Percentiles rank a stretch among this genome's conserved stretches.
These are phyloP conservation scores for Colinus virginianus DNA, from an alignment of 2,113 vertebrate species.

Conservation along the genomic window DNA sequence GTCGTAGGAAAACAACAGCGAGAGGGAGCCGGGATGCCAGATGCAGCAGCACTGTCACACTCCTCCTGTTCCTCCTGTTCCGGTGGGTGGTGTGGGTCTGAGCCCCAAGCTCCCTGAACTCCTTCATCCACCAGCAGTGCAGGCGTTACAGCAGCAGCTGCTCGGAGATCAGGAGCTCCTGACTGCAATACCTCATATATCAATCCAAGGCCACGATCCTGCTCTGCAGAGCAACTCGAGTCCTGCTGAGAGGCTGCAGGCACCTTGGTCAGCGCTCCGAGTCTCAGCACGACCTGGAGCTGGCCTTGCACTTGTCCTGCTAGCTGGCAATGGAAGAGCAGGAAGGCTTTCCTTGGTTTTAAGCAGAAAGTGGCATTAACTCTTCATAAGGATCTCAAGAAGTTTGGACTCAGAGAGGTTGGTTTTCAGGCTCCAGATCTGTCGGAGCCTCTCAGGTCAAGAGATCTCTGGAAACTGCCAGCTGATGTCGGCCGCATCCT, in stretches of 20 bases:
- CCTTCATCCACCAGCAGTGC: not conserved
- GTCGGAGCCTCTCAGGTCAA: not conserved
- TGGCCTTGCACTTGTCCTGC: not conserved
- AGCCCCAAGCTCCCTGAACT: not conserved
- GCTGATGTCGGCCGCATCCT: not conserved
- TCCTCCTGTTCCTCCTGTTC: not conserved
- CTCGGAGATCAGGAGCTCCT: accelerated
- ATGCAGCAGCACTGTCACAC: not conserved
- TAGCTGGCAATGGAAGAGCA: not conserved
- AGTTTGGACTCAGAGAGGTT: not conserved
- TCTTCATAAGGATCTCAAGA: not conserved
- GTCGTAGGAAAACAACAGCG: not conserved
- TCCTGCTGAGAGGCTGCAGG: not conserved
- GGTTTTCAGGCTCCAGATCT: not conserved
- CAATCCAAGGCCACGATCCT: not conserved
- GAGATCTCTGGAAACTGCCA: not conserved
- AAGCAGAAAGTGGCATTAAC: not conserved
- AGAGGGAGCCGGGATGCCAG: not conserved
- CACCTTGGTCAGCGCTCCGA: not conserved
- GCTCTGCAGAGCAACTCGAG: not conserved
- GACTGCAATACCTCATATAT: not conserved
- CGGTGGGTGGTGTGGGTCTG: not conserved
- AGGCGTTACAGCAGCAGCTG: not conserved
- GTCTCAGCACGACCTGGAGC: accelerated
- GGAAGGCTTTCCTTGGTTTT: not conserved